Evolutionary conservation across 2,113 vertebrate species (phyloP).

Genomic region (Apeltes quadracus): DNA sequence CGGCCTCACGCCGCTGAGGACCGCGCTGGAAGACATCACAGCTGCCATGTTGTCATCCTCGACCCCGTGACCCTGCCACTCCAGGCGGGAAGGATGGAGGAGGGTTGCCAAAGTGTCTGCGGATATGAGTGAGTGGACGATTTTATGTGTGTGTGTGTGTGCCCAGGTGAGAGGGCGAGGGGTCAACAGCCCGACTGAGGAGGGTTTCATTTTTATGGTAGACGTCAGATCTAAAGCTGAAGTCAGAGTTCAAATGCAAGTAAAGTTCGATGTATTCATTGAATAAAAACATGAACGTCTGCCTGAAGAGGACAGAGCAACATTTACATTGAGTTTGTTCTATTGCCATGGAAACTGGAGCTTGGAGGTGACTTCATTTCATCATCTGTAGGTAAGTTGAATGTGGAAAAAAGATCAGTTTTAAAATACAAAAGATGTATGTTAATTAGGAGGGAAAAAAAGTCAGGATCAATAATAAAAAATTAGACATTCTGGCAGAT

Average conservation of each 20-base stretch:
- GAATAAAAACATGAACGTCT: neutral
- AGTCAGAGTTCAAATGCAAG: neutral
- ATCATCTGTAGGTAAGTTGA: neutral
- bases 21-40: slow-evolving; percentile 55
- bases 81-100: slow-evolving; percentile 45
- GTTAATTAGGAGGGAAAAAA: neutral
- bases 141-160: neutral
- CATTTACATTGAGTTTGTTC: no score
- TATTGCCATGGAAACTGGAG: neutral
- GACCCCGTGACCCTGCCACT: slow-evolving; percentile 69
- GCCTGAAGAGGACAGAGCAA: neutral
- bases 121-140: slow-evolving; percentile 15
- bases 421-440: neutral
- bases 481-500: neutral
- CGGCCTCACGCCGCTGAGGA: slow-evolving; percentile 39
- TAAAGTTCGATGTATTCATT: slow-evolving; percentile 1
- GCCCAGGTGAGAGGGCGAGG: slow-evolving; percentile 1
- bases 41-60: slow-evolving; percentile 71
- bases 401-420: neutral
- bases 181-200: neutral
- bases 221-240: neutral
- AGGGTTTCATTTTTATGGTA: slow-evolving; percentile 7
- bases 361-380: neutral
- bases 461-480: neutral
- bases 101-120: slow-evolving; percentile 44